These are phyloP conservation scores for Hormiphora californensis DNA, from an alignment of 37 sponge, comb jelly and placozoan genomes.

Conservation along the genomic window DNA sequence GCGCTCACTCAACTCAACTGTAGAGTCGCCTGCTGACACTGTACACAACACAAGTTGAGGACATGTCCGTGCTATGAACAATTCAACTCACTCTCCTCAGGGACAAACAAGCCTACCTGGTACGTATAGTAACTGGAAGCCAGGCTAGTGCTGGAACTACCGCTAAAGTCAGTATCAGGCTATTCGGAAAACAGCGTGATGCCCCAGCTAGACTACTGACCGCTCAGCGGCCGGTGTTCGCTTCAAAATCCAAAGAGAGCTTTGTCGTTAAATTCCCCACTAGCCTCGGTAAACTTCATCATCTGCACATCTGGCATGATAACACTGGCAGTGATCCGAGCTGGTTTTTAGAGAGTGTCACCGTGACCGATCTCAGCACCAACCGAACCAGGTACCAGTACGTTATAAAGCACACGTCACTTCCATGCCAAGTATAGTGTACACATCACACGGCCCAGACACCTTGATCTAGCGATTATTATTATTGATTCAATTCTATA, in stretches of 20 bases:
- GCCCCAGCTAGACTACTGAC: constrained; percentile 18
- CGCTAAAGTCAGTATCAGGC: constrained; percentile 53
- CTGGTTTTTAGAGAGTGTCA: constrained; percentile 51
- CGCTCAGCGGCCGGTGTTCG: constrained; percentile 40
- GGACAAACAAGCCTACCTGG: constrained; percentile 54
- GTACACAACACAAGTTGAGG: too few relatives aligned
- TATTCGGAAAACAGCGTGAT: constrained; percentile 45
- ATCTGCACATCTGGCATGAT: constrained; percentile 48
- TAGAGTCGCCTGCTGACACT: too few relatives aligned
- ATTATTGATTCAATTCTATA: too few relatives aligned
- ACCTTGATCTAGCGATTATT: too few relatives aligned
- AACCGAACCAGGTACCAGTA: constrained; percentile 46
- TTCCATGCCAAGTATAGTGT: too few relatives aligned
- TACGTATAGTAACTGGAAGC: constrained; percentile 56
- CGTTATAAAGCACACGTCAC: too few relatives aligned
- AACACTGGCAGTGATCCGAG: constrained; percentile 53
- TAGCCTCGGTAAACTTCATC: constrained; percentile 40
- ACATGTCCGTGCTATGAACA: too few relatives aligned
- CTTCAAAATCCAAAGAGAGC: background rate
- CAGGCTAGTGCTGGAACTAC: constrained; percentile 56
- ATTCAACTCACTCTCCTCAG: background rate
- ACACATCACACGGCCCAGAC: too few relatives aligned
- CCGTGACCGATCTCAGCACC: constrained; percentile 35
- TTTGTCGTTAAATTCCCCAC: constrained; percentile 48
- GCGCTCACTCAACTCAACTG: too few relatives aligned